Base-by-base conservation (phyloP, 2,797 vertebrate genomes). In the Glyptemys insculpta region DNA sequence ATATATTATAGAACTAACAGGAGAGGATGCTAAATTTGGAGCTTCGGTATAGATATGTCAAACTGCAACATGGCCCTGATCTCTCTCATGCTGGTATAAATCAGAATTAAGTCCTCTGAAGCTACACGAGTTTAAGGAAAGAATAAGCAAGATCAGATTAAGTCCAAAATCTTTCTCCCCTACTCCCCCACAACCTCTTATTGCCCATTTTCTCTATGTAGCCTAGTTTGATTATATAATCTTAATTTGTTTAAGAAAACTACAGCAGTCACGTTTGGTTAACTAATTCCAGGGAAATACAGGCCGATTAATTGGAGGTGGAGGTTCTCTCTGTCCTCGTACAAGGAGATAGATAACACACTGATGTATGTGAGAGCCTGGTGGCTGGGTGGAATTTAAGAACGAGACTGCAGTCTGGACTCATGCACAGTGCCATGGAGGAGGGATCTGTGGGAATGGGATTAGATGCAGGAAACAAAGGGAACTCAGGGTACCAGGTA, bases 181-280 rank as follows among this genome's bases (percentile, higher is more conserved):
- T 27, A 27, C 27, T 14, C 6, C 12, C 29, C 59, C 14, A 6
- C 3, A 6, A 16, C 86, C 44, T 49, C 41, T 14, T 86, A 68
- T 83, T 95, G 37, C 59, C 62, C 92, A 85, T 96, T 83, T 86
- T 97, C 92, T 87, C 50, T 86, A 78, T 76, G 49, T 76, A 87
- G 80, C 57, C 82, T 83, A 23, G 85, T 87, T 95, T 90, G 94
- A 86, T 79, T 82, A 86, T 27, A 92, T 96, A 96, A 87, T 68
- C 72, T 79, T 94, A 90, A 95, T 96, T 91, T 97, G 87, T 94
- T 94, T 92, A 95, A 91, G 88, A 95, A 96, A 96, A 85, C 29
- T 2, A 62, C 34, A 72, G 50, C 87, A 93, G 86, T 1, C 0
- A 31, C 59, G 89, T 44, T 93, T 85, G 81, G 89, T 88, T 96